Conservation (phyloP, 1,140 invertebrate genomes). For the Aphelinus certus region DNA sequence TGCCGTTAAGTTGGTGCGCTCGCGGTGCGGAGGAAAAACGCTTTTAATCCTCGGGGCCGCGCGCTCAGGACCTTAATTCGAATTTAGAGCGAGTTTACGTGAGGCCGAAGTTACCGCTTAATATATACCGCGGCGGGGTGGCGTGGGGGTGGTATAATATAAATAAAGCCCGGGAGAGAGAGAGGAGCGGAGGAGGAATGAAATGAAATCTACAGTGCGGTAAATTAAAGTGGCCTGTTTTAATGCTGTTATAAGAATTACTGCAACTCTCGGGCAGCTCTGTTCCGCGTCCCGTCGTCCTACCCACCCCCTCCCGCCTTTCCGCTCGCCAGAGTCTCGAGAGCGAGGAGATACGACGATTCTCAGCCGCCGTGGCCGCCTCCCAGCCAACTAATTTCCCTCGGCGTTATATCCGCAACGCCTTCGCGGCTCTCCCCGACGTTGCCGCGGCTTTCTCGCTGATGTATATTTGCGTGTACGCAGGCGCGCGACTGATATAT, state of each 20-base stretch:
- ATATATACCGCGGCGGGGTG: slow-evolving; percentile 47
- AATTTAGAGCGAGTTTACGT: slow-evolving; percentile 55
- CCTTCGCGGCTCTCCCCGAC: not conserved
- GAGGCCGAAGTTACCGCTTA: slow-evolving; percentile 52
- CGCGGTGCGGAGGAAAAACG: slow-evolving; percentile 15
- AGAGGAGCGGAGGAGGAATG: slow-evolving; percentile 51
- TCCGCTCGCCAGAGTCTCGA: not conserved
- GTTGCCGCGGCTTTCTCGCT: not conserved
- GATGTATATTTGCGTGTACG: slow-evolving; percentile 8
- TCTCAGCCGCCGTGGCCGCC: slow-evolving; percentile 15
- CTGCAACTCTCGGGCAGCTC: slow-evolving; percentile 41
- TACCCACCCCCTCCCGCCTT: too few relatives aligned
- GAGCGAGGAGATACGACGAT: not conserved
- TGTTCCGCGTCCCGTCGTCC: too few relatives aligned
- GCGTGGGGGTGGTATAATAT: slow-evolving; percentile 49
- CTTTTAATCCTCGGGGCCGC: slow-evolving; percentile 40
- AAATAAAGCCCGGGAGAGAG: slow-evolving; percentile 50
- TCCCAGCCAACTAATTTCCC: slow-evolving; percentile 50
- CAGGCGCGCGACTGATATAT: too few relatives aligned
- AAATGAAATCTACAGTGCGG: slow-evolving; percentile 64
- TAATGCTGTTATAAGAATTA: slow-evolving; percentile 65
- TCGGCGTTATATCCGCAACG: not conserved
- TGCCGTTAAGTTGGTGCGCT: slow-evolving; percentile 1
- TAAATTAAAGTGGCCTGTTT: slow-evolving; percentile 65
- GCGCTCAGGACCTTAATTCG: slow-evolving; percentile 45